A percentile compares a stretch with the other conserved stretches of the same genome.
These are phyloP conservation scores for Ethmia dodecea DNA, from an alignment of 2,888 invertebrate species.

Conservation along the genomic window DNA sequence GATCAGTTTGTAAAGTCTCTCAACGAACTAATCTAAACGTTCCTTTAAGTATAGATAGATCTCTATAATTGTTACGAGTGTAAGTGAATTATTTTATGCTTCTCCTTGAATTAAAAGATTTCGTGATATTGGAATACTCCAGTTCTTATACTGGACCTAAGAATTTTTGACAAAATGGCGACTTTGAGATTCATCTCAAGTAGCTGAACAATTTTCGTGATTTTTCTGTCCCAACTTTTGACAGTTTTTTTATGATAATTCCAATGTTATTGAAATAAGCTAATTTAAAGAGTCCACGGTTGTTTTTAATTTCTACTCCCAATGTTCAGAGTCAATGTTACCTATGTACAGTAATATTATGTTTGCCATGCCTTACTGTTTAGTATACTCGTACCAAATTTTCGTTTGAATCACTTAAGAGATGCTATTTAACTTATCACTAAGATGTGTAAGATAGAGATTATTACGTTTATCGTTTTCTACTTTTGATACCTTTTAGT, in stretches of 20 bases:
- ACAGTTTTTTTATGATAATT: too few relatives aligned
- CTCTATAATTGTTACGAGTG: conserved; percentile 66
- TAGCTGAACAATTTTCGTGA: too few relatives aligned
- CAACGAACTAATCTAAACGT: conserved; percentile 68
- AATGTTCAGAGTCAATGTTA: conserved; percentile 36
- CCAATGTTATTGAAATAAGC: too few relatives aligned
- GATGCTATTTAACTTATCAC: conserved; percentile 64
- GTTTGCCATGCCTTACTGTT: conserved; percentile 25
- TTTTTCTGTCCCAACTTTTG: too few relatives aligned
- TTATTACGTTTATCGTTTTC: conserved; percentile 65
- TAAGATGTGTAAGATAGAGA: conserved; percentile 62
- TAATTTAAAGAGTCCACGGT: too few relatives aligned
- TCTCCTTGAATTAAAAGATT: too few relatives aligned
- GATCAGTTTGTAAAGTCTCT: conserved; percentile 33
- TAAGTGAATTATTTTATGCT: conserved; percentile 36
- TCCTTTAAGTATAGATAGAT: conserved; percentile 75
- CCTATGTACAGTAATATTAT: conserved; percentile 30
- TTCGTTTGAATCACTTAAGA: conserved; percentile 42
- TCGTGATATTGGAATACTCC: too few relatives aligned
- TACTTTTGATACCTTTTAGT: conserved; percentile 73
- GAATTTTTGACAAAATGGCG: too few relatives aligned
- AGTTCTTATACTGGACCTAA: too few relatives aligned
- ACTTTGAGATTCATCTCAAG: too few relatives aligned
- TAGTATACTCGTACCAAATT: conserved; percentile 56
- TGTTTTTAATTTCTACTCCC: conserved; percentile 3